Percentiles rank a stretch among this genome's conserved stretches.
Evolutionary conservation across 2,797 vertebrate genomes (phyloP).

Genomic region (Sitta carolinensis): DNA sequence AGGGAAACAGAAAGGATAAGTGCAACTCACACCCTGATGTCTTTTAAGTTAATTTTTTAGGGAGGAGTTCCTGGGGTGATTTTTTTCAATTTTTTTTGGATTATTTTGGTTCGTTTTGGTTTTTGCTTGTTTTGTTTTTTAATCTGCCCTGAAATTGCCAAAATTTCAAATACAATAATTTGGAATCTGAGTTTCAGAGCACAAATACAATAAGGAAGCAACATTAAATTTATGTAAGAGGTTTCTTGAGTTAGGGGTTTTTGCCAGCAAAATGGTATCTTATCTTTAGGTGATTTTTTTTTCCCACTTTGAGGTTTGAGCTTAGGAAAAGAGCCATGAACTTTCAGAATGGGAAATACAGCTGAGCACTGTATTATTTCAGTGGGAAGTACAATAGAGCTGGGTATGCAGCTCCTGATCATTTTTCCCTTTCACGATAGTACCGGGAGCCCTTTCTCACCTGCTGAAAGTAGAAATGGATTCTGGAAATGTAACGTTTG

Average conservation of each 20-base stretch:
- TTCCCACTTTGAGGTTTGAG: not conserved
- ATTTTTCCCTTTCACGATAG: not conserved
- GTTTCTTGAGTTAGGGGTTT: not conserved
- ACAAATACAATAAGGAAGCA: not conserved
- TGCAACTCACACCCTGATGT: not conserved
- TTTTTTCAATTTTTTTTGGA: not conserved
- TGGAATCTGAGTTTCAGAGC: not conserved
- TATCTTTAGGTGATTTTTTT: not conserved
- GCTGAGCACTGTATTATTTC: not conserved
- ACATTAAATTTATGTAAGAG: not conserved
- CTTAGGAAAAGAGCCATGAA: not conserved
- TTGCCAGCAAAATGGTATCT: not conserved
- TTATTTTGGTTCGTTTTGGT: not conserved
- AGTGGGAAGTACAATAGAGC: not conserved
- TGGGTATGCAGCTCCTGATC: not conserved
- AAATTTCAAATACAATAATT: not conserved
- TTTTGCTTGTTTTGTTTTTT: not conserved
- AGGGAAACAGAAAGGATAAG: not conserved
- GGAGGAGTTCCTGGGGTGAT: rapidly evolving
- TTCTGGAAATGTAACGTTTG: not conserved
- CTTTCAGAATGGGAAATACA: not conserved
- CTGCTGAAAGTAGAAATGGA: not conserved
- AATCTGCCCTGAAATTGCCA: not conserved
- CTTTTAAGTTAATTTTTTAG: not conserved
- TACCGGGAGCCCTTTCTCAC: not conserved